Base-by-base conservation (phyloP, 2,888 invertebrate species). In the Lapara coniferarum region DNA sequence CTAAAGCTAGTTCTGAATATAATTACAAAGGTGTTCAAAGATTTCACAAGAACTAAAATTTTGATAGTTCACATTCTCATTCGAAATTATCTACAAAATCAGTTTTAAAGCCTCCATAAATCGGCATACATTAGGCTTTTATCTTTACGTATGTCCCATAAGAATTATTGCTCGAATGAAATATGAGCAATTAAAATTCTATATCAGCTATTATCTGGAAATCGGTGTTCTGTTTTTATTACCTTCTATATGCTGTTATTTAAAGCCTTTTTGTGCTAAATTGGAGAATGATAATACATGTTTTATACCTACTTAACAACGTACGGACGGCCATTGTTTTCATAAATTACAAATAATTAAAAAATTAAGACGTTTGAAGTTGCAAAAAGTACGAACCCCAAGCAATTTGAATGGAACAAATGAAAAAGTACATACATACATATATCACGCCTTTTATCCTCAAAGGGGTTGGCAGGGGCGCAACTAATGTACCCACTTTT, bases 161-260 rank as follows among this genome's bases (percentile, higher is more conserved):
- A 68, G 55, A 57, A 49, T 68, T 44, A 51, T 68, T 51, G 67
- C 55, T n/a, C 10, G 56, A 67, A 56, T 56, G 55, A 56, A 55
- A 55, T 56, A 67, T 67, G 46, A 55, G n/a, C 44, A 44, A 67
- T 67, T 67, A 53, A 67, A 56, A 37, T 55, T 55, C 37, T 19
- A 19, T 56, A 56, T 46, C 44, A 44, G 52, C 37, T 66, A 16
- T 53, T 67, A 67, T 67, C 63, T 63, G 46, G 66, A 30, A 66
- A 66, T n/a, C 30, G 37, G 37, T n/a, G 52, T n/a, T 30, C 16
- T 68, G 66, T 63, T 69, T 63, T 63, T 63, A 63, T 19, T 46
- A 63, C 63, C 63, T 46, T 63, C 19, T 63, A 37, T 59, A 44
- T 19, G 63, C 19, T 63, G 49, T 63, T 46, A 63, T 19, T 19